Evolutionary conservation across 2,797 vertebrate species (phyloP).

Genomic region (Oreonectes daqikongensis): DNA sequence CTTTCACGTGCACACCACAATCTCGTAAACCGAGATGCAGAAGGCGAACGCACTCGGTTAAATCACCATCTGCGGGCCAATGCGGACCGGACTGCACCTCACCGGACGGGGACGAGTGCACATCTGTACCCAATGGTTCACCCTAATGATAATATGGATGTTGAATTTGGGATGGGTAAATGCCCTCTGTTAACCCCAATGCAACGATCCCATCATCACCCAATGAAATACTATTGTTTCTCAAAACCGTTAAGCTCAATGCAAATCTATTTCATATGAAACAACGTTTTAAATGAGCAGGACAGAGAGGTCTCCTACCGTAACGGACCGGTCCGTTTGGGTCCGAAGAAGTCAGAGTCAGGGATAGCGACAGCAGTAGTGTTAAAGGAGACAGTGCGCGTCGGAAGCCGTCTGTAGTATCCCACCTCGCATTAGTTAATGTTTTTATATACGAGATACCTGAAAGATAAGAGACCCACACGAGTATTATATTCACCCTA

Average conservation of each 20-base stretch:
- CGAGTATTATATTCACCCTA: conserved; percentile 32
- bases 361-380: conserved; percentile 40
- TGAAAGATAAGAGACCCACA: conserved; percentile 66
- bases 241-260: neutral
- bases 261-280: neutral
- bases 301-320: conserved; percentile 67
- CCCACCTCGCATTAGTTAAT: conserved; percentile 59
- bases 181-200: neutral
- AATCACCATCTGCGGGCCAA: neutral
- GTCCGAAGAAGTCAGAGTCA: conserved; percentile 45
- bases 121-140: conserved; percentile 15
- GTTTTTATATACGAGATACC: conserved; percentile 73
- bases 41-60: neutral
- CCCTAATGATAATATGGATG: neutral
- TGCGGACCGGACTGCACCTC: conserved; percentile 6
- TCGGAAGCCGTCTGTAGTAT: conserved; percentile 48
- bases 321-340: conserved; percentile 35
- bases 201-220: neutral
- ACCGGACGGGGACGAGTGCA: conserved; percentile 16
- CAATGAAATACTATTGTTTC: neutral
- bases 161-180: neutral
- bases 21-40: conserved; percentile 17
- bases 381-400: conserved; percentile 29
- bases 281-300: neutral
- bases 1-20: conserved; percentile 47